Evolutionary conservation across 2,113 vertebrate genomes (phyloP), one percentile per base, ranked within the genome.

Genomic region (Zosterops borbonicus): DNA sequence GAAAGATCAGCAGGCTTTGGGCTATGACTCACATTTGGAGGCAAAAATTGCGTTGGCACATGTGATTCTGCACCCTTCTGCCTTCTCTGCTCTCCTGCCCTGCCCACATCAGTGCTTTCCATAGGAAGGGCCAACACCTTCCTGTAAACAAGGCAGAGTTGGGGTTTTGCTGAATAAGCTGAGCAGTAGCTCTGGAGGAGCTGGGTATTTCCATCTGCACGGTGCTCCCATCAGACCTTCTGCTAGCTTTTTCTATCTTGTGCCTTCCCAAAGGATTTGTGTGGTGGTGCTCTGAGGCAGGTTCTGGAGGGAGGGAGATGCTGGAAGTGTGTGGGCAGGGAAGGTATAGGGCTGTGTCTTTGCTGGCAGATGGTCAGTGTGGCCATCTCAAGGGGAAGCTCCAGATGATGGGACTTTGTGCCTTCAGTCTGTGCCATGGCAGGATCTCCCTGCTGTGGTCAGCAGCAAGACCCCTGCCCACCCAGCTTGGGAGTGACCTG

Each of bases 21-120:
- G 24, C 74, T 75, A 17, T 93, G 92, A 94, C 73, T 93, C 92
- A 92, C 21, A 21, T 83, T 83, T 56, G 35, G 47, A 90, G 76
- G 68, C 1, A 0, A 86, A 94, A 77, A 86, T 93, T 67, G 55
- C 0, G 0, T 68, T 81, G 71, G 47, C 64, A 77, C 60, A 76
- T 0, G 0, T 39, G 59, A 39, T 55, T 62, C 42, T 6, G 0
- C 59, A 37, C 52, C 91, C 62, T 78, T 63, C 65, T 87, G 47
- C 27, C 31, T 59, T 33, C 83, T 60, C 80, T 96, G 80, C 73
- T 47, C 69, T 81, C 35, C n/a, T 53, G 56, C 52, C 52, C 27
- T 82, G 73, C 78, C 74, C 62, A 59, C 0, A 0, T 68, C 33
- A 64, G 16, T 1, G 2, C 31, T 91, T 82, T 41, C 65, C 31